A percentile compares a stretch with the other conserved stretches of the same genome.
phyloP scores from a whole-genome alignment of 2,888 invertebrate species.

The Nymphalis urticae region DNA sequence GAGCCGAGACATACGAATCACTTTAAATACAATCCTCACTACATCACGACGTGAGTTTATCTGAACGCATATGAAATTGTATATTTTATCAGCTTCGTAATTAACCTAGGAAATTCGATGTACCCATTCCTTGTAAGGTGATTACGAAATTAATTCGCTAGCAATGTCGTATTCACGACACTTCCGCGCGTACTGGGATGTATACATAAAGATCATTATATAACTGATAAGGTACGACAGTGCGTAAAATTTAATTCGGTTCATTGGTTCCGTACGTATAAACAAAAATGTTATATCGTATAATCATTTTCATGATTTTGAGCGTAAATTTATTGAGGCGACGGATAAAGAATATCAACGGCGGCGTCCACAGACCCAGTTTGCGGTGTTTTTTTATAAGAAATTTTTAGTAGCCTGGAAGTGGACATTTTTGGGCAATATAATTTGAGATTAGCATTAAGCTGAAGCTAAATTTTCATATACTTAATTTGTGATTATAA shows the following conservation, averaged over 20 bases:
- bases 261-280: constrained; percentile 1
- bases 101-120: constrained; percentile 15
- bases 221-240: constrained; percentile 20
- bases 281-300: background rate
- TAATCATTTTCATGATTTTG: no score
- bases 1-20: background rate
- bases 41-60: background rate
- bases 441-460: no score
- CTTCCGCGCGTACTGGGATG: constrained; percentile 28
- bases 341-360: no score
- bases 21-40: constrained; percentile 5
- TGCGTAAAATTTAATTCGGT: background rate
- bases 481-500: no score
- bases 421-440: no score
- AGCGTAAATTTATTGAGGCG: no score
- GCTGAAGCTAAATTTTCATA: no score
- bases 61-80: background rate
- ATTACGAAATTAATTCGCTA: constrained; percentile 36
- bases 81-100: constrained; percentile 12
- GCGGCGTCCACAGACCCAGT: no score
- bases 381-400: no score
- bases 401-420: no score
- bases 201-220: constrained; percentile 17
- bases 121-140: constrained; percentile 24
- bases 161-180: constrained; percentile 27